Evolutionary conservation across 2,113 vertebrate species (phyloP).

Genomic region (Melierax canorus): DNA sequence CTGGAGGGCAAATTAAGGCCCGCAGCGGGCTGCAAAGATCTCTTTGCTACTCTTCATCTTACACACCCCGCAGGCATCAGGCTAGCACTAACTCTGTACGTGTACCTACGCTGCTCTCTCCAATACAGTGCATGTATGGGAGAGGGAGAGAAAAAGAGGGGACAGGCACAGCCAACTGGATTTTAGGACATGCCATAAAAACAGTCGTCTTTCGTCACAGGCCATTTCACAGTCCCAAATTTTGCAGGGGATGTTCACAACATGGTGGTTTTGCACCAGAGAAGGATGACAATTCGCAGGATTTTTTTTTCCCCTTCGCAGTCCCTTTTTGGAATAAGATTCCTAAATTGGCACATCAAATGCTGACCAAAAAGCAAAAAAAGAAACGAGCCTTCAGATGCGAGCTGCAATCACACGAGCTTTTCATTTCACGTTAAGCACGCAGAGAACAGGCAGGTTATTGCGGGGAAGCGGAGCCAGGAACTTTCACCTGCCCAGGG

Average conservation of each 20-base stretch:
- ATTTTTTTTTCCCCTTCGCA: neutral
- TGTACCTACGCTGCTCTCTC: neutral
- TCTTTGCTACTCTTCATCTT: neutral
- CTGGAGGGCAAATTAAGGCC: no score
- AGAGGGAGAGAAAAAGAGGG: neutral
- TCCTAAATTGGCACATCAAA: neutral
- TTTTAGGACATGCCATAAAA: neutral
- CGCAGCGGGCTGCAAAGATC: neutral
- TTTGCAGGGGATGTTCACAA: constrained; percentile 14
- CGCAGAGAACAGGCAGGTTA: neutral
- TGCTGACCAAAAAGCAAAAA: neutral
- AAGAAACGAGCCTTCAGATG: neutral
- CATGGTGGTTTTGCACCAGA: constrained; percentile 14
- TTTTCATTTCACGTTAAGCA: neutral
- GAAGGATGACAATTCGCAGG: neutral
- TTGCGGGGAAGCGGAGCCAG: neutral
- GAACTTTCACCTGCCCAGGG: constrained; percentile 40
- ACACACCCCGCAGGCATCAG: neutral
- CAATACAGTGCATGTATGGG: rapidly evolving
- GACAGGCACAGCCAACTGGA: neutral
- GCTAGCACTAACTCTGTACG: neutral
- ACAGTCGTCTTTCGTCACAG: neutral
- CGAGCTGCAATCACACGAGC: neutral
- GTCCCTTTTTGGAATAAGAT: neutral
- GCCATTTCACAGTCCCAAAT: constrained; percentile 14